phyloP scores from a whole-genome alignment of 2,888 invertebrate species.

The Panzeria rudis region DNA sequence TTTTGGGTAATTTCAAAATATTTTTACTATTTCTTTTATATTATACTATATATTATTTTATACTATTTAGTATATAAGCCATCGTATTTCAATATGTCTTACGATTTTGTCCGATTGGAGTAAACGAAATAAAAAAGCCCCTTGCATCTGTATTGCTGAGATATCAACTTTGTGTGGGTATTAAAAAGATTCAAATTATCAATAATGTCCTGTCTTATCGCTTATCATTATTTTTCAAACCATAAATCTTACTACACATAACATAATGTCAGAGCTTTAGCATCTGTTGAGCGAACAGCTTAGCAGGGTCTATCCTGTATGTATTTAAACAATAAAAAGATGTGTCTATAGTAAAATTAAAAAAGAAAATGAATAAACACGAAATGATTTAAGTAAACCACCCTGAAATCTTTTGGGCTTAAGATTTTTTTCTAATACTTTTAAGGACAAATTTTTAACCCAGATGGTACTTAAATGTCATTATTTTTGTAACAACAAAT shows the following conservation, averaged over 20 bases:
- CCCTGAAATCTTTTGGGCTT: conserved; percentile 49
- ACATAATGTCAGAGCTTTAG: conserved; percentile 35
- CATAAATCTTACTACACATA: conserved; percentile 55
- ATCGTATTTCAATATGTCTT: too few relatives aligned
- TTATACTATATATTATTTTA: too few relatives aligned
- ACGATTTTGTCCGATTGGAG: too few relatives aligned
- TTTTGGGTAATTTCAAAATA: too few relatives aligned
- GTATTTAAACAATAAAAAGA: conserved; percentile 10
- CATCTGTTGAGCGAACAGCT: conserved; percentile 61
- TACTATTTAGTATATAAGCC: too few relatives aligned
- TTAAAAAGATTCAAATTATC: conserved; percentile 42
- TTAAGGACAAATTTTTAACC: conserved; percentile 45
- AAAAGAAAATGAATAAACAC: background rate
- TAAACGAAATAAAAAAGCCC: too few relatives aligned
- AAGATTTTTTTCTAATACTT: conserved; percentile 37
- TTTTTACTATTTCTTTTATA: too few relatives aligned
- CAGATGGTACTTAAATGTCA: conserved; percentile 39
- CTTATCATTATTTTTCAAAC: conserved; percentile 52
- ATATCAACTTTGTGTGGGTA: background rate
- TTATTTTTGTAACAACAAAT: background rate
- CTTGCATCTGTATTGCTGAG: background rate
- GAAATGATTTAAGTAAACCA: conserved; percentile 50
- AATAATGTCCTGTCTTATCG: conserved; percentile 63
- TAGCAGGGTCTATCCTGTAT: conserved; percentile 10
- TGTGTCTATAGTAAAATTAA: too few relatives aligned